Percentiles rank a stretch among this genome's conserved stretches.
These are phyloP conservation scores for Limnodromus scolopaceus DNA, from an alignment of 2,797 vertebrate species.

Conservation along the genomic window DNA sequence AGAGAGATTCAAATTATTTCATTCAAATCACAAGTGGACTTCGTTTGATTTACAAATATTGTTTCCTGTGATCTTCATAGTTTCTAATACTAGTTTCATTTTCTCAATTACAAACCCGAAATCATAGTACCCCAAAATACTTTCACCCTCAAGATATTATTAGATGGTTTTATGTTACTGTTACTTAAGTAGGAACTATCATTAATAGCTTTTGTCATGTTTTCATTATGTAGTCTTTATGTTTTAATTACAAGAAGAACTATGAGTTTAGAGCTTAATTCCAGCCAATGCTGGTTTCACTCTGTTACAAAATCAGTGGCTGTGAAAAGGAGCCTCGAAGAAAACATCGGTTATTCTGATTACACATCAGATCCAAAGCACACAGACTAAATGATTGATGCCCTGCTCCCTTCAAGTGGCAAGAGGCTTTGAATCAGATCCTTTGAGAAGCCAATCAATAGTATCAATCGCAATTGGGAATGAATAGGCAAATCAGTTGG, in stretches of 20 bases:
- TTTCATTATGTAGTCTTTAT: neutral
- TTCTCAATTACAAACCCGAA: neutral
- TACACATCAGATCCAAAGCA: neutral
- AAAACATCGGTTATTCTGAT: neutral
- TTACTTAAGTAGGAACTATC: neutral
- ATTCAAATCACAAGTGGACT: neutral
- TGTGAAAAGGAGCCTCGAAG: neutral
- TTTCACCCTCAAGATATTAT: neutral
- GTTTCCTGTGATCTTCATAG: neutral
- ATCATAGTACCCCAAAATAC: neutral
- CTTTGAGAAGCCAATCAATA: neutral
- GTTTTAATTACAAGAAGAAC: neutral
- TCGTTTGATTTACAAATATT: neutral
- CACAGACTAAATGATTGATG: neutral
- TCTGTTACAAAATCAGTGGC: neutral
- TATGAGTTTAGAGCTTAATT: neutral
- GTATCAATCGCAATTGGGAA: neutral
- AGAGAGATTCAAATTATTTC: neutral
- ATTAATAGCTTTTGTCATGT: neutral
- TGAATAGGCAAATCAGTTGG: neutral
- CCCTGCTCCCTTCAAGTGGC: neutral
- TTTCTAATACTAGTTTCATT: neutral
- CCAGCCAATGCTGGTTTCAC: neutral
- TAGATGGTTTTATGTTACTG: neutral
- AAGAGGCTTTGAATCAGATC: neutral